Conservation (phyloP, 2,113 vertebrate species). For the Crotalus viridis region DNA sequence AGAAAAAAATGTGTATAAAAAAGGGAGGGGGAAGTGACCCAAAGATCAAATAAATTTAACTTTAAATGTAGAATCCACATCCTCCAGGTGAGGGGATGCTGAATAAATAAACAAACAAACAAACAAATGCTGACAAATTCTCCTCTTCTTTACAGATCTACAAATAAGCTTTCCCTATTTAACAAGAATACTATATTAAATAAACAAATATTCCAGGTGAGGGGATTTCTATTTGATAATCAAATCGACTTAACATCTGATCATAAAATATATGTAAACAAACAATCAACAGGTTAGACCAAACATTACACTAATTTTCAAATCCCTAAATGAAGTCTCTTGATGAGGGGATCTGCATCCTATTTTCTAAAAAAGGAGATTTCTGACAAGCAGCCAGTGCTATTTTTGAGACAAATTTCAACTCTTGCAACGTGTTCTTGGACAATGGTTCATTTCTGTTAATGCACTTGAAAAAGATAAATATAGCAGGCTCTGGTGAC, state of each 20-base stretch:
- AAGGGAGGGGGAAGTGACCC: no score
- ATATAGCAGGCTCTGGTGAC: conserved; percentile 60
- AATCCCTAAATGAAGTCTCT: background rate
- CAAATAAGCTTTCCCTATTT: no score
- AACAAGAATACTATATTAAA: no score
- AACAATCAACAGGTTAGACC: background rate
- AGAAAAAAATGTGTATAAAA: no score
- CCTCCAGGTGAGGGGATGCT: no score
- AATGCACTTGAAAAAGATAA: conserved; percentile 61
- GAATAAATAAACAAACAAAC: no score
- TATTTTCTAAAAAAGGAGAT: conserved; percentile 2
- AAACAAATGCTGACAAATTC: background rate
- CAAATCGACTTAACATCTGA: no score
- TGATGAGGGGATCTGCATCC: background rate
- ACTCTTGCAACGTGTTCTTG: conserved; percentile 36
- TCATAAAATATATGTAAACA: background rate
- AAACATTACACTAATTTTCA: background rate
- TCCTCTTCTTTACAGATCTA: background rate
- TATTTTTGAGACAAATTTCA: background rate
- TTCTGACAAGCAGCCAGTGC: background rate
- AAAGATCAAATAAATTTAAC: no score
- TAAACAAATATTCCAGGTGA: no score
- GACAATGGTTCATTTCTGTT: conserved; percentile 55
- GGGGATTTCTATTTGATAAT: no score
- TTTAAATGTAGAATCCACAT: no score